phyloP scores from a whole-genome alignment of 2,113 vertebrate species.

The Etheostoma cragini region DNA sequence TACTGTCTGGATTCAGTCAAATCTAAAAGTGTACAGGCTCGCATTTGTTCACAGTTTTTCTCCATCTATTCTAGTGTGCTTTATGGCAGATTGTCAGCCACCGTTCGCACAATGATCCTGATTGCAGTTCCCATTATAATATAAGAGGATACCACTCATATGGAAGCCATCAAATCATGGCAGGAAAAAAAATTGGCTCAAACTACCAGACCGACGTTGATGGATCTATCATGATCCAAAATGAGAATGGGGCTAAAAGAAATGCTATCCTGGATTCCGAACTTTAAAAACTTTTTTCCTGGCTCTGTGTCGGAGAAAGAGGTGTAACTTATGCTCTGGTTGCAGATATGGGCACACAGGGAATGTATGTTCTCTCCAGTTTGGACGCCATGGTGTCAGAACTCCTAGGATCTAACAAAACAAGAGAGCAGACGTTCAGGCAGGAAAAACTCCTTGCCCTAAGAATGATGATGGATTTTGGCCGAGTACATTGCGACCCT shows the following conservation, averaged over 20 bases:
- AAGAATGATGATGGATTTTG: conserved; percentile 19
- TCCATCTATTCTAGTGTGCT: conserved; percentile 27
- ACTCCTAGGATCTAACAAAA: conserved; percentile 49
- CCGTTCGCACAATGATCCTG: conserved; percentile 59
- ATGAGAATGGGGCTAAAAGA: conserved; percentile 4
- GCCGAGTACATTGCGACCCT: not conserved
- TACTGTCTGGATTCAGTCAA: conserved; percentile 13
- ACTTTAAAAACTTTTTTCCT: conserved; percentile 70
- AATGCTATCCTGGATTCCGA: conserved; percentile 33
- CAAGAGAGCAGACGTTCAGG: conserved; percentile 5
- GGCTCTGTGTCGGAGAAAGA: conserved; percentile 47
- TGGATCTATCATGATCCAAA: conserved; percentile 65
- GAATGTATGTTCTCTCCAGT: conserved; percentile 42
- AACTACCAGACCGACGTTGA: conserved; percentile 61
- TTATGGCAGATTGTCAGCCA: conserved; percentile 59
- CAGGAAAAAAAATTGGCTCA: conserved; percentile 57
- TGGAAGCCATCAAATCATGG: conserved; percentile 73
- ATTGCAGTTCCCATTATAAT: conserved; percentile 66
- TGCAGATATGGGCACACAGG: conserved; percentile 48
- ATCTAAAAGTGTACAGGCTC: conserved; percentile 9
- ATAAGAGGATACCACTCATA: conserved; percentile 70
- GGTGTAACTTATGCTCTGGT: conserved; percentile 62
- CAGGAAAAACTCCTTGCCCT: not conserved
- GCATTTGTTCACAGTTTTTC: conserved; percentile 18
- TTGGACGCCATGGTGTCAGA: conserved; percentile 48